Base-by-base conservation (phyloP, 2,888 invertebrate species). In the Tupiocoris notatus region DNA sequence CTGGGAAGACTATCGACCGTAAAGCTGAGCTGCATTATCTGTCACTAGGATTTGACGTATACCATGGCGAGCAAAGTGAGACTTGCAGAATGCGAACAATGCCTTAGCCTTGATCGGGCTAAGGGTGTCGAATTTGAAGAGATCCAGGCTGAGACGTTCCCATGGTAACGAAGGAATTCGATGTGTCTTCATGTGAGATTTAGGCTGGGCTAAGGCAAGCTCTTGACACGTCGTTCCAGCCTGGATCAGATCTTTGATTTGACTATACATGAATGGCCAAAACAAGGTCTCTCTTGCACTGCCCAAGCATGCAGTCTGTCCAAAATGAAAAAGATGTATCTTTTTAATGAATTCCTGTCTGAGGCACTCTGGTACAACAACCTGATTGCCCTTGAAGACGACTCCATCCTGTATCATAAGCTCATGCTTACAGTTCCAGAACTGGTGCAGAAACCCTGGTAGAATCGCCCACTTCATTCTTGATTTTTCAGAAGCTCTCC, bases 1-100 rank as follows among this genome's bases (percentile, higher is more conserved):
- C 6, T 39, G 3, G 16, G 24, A 18, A 18, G 58, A 75, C 24
- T 65, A 3, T 12, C 1, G 2, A 1, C 64, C 64, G 12, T 23
- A 6, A 64, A 65, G 21, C 1, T 24, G 68, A 21, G 62, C 58
- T 39, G 76, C 62, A 61, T 76, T 76, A 23, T 68, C 76, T 1
- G 70, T 59, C 6, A 76, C 57, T 2, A 70, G 56, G 17, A 76
- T 22, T 18, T 67, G 25, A 7, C 68, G 76, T 1, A 76, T 76
- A 1, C 76, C 76, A 70, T 76, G 24, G 0, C 68, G 58, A 16
- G 67, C 66, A 22, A 75, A 67, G 58, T 75, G 58, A 9, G 17
- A 16, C 1, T 76, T 62, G 61, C 63, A 70, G 21, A 67, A 61
- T 20, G 3, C 54, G 16, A 76, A 61, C 0, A 68, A 16, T 2